Conservation (phyloP, 2,888 invertebrate genomes). For the Ischnus inquisitorius region DNA sequence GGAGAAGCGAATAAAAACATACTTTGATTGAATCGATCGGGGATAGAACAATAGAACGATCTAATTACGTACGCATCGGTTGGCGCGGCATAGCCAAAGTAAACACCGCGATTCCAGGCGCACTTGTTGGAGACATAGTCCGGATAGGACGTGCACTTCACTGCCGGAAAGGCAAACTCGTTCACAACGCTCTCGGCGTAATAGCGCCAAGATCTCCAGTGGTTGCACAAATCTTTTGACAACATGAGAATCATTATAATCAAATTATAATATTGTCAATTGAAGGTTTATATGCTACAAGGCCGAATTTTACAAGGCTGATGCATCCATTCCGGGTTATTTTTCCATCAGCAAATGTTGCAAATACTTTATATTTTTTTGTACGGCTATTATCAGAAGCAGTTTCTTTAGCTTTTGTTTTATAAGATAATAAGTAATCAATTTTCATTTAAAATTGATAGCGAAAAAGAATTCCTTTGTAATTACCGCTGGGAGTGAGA, state of each 20-base stretch:
- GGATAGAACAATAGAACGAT: constrained; percentile 10
- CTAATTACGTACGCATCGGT: constrained; percentile 70
- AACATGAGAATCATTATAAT: not conserved
- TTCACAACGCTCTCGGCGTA: constrained; percentile 71
- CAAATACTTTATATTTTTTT: no score
- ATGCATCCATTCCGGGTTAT: no score
- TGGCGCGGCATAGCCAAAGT: constrained; percentile 74
- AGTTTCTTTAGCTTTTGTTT: not conserved
- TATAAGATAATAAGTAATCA: not conserved
- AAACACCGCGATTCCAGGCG: constrained; percentile 61
- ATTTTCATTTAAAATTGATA: not conserved
- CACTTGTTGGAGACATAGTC: constrained; percentile 68
- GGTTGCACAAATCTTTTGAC: constrained; percentile 70
- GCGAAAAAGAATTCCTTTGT: not conserved
- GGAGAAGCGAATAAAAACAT: constrained; percentile 14
- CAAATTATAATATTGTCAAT: no score
- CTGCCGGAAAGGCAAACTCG: constrained; percentile 68
- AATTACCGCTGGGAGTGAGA: constrained; percentile 68
- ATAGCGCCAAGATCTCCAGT: constrained; percentile 74
- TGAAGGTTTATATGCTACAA: no score
- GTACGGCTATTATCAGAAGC: no score
- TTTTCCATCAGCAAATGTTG: no score
- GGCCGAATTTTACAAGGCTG: no score
- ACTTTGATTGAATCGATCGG: not conserved
- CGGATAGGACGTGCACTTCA: constrained; percentile 66